Conservation (phyloP, 1,140 invertebrate species). For the Wiebesia pumilae region DNA sequence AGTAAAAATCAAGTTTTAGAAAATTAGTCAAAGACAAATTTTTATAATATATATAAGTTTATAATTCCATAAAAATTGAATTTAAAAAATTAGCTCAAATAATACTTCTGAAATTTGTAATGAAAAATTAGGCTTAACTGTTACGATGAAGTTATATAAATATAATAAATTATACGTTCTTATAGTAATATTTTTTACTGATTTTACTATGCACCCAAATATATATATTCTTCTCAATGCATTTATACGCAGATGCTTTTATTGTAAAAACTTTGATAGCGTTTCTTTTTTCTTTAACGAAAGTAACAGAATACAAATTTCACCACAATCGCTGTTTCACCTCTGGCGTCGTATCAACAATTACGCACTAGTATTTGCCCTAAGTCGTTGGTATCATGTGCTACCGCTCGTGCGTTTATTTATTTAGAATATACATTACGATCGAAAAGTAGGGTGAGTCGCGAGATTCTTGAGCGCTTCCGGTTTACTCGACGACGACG, state of each 20-base stretch:
- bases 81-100: not conserved
- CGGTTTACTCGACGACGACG: slow-evolving; percentile 2
- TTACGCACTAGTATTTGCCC: slow-evolving; percentile 15
- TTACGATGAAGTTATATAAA: not conserved
- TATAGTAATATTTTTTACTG: not conserved
- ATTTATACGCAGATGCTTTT: not conserved
- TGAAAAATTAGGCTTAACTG: no score
- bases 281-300: not conserved
- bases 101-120: not conserved
- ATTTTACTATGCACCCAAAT: not conserved
- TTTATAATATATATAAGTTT: no score
- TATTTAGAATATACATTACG: slow-evolving; percentile 32
- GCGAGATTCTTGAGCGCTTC: not conserved
- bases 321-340: not conserved
- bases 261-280: slow-evolving; percentile 36
- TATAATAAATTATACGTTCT: not conserved
- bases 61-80: not conserved
- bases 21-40: no score
- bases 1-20: no score
- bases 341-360: not conserved
- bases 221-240: slow-evolving; percentile 26
- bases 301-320: not conserved
- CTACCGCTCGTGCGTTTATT: not conserved
- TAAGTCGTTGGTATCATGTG: not conserved
- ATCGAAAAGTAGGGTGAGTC: not conserved